Percentiles rank a stretch among this genome's conserved stretches.
These are phyloP conservation scores for Platichthys stellatus DNA, from an alignment of 2,113 vertebrate species.

Conservation along the genomic window DNA sequence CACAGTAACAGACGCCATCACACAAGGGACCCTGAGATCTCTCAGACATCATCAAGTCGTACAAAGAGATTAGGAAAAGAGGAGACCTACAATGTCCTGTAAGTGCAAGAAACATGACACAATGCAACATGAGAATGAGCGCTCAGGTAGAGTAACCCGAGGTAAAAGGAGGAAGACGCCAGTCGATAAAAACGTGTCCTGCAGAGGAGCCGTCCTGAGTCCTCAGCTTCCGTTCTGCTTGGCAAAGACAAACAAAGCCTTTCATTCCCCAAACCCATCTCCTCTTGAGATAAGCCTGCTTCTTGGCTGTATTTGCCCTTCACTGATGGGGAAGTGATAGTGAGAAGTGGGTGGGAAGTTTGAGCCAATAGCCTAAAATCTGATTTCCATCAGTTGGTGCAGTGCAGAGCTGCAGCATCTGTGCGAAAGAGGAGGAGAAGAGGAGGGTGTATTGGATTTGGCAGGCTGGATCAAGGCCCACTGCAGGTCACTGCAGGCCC, in stretches of 20 bases:
- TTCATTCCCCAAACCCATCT: constrained; percentile 45
- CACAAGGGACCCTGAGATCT: constrained; percentile 11
- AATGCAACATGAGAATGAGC: constrained; percentile 42
- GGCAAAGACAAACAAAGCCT: constrained; percentile 55
- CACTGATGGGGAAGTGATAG: constrained; percentile 30
- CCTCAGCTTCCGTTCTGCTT: constrained; percentile 33
- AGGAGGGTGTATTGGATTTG: constrained; percentile 45
- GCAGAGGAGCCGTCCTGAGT: constrained; percentile 8
- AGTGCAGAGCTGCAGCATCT: constrained; percentile 66
- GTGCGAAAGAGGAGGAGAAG: constrained; percentile 39
- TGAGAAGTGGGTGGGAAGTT: constrained; percentile 48
- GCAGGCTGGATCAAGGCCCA: constrained; percentile 67
- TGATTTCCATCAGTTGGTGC: constrained; percentile 65
- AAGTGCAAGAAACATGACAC: constrained; percentile 29
- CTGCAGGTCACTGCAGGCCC: constrained; percentile 35
- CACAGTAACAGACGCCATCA: constrained; percentile 10
- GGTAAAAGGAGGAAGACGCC: constrained; percentile 35
- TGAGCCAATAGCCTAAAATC: constrained; percentile 47
- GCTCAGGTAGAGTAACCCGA: constrained; percentile 55
- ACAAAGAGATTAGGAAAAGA: constrained; percentile 35
- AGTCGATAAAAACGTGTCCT: constrained; percentile 46
- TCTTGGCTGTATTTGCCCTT: constrained; percentile 51
- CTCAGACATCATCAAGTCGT: constrained; percentile 11
- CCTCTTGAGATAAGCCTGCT: constrained; percentile 57
- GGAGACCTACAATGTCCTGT: constrained; percentile 33